These are phyloP conservation scores for Zapornia atra DNA, from an alignment of 2,113 vertebrate species.

Conservation along the genomic window DNA sequence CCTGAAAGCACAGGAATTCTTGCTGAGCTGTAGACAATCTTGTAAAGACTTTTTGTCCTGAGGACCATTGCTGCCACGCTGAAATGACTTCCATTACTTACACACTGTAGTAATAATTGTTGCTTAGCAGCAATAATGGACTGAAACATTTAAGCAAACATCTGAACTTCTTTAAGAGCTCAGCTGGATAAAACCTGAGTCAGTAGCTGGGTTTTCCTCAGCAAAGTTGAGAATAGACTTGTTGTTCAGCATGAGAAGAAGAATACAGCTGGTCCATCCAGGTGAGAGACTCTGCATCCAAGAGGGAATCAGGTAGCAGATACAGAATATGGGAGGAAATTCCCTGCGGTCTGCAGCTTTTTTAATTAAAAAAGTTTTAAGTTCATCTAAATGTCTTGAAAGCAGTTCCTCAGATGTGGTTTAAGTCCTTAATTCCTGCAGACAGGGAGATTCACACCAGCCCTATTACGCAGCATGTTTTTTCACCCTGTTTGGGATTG, in stretches of 20 bases:
- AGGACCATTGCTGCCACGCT: background rate
- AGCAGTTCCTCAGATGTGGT: background rate
- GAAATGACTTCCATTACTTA: background rate
- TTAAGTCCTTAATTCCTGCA: background rate
- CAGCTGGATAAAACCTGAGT: background rate
- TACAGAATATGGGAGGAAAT: background rate
- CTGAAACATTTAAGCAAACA: background rate
- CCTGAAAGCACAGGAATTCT: background rate
- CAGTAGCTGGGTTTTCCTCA: background rate
- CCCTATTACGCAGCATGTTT: background rate
- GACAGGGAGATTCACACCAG: too few relatives aligned
- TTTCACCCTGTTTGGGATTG: background rate
- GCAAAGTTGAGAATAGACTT: background rate
- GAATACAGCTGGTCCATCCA: background rate
- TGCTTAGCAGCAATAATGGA: background rate
- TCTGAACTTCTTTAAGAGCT: background rate
- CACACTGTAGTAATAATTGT: background rate
- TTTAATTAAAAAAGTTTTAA: background rate
- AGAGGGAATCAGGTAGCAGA: background rate
- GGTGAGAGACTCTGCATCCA: background rate
- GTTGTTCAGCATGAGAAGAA: background rate
- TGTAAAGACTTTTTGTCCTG: background rate
- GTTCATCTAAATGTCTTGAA: background rate
- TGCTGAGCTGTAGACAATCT: background rate
- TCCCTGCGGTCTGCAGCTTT: background rate